A percentile compares a stretch with the other conserved stretches of the same genome.
phyloP scores from a whole-genome alignment of 2,797 vertebrate species.

The Agapornis canus region DNA sequence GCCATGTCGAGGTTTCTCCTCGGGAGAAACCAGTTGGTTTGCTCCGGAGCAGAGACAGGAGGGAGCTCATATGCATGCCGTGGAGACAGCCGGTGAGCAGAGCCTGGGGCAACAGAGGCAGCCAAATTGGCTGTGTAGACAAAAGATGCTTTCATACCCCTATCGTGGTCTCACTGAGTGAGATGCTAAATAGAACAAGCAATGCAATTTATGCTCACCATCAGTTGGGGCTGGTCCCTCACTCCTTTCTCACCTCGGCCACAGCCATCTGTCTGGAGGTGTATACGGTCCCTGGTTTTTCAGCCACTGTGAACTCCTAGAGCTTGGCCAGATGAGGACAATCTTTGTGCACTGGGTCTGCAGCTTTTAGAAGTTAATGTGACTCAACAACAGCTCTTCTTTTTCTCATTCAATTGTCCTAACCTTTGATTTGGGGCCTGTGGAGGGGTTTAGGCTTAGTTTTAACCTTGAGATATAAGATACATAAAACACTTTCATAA shows the following conservation, averaged over 20 bases:
- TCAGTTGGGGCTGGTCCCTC: background rate
- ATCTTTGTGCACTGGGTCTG: background rate
- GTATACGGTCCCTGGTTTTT: background rate
- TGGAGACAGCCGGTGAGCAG: slow-evolving; percentile 22
- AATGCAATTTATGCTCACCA: background rate
- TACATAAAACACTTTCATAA: background rate
- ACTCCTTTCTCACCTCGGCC: fast-evolving
- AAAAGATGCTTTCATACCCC: background rate
- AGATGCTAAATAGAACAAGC: background rate
- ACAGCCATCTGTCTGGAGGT: background rate
- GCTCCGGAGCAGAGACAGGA: slow-evolving; percentile 43
- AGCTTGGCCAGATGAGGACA: background rate
- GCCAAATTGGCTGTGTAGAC: slow-evolving; percentile 29
- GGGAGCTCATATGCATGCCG: slow-evolving; percentile 60
- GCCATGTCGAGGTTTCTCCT: background rate
- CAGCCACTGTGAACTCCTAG: fast-evolving
- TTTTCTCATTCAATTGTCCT: background rate
- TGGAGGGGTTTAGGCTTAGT: background rate
- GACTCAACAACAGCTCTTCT: background rate
- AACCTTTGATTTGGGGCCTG: background rate
- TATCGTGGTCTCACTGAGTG: fast-evolving
- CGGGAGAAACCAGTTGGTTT: slow-evolving; percentile 57
- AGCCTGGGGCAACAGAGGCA: slow-evolving; percentile 12
- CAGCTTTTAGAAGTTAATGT: background rate
- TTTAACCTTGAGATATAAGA: background rate